These are phyloP conservation scores for Limnephilus lunatus DNA, from an alignment of 2,888 invertebrate genomes.

Conservation along the genomic window DNA sequence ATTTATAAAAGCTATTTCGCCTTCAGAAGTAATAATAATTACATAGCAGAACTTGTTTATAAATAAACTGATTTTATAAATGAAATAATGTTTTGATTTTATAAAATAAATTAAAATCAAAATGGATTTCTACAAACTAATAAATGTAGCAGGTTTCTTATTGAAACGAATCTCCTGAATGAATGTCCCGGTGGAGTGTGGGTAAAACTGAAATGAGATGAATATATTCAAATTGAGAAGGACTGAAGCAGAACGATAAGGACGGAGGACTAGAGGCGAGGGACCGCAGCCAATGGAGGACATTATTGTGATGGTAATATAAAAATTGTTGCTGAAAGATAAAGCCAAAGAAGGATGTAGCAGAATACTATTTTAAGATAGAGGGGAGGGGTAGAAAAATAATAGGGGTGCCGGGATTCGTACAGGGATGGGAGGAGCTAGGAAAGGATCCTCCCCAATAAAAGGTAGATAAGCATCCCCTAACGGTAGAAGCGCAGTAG, in stretches of 20 bases:
- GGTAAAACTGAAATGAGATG: neutral
- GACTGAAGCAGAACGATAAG: too few relatives aligned
- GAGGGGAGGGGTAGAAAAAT: neutral
- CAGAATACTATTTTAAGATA: neutral
- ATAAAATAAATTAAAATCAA: too few relatives aligned
- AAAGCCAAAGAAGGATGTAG: neutral
- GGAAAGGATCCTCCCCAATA: conserved; percentile 19
- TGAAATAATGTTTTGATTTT: too few relatives aligned
- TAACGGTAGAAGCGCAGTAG: neutral
- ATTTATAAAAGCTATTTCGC: too few relatives aligned
- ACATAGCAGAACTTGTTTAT: too few relatives aligned
- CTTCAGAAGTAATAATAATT: too few relatives aligned
- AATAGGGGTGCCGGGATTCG: neutral
- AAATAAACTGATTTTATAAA: too few relatives aligned
- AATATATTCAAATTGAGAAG: neutral
- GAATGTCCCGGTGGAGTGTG: neutral
- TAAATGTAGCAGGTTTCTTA: neutral
- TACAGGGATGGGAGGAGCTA: neutral
- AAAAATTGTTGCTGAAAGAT: neutral
- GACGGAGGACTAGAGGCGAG: too few relatives aligned
- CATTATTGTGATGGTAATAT: too few relatives aligned
- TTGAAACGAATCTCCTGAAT: neutral
- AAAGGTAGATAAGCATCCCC: conserved; percentile 31
- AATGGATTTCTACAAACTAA: too few relatives aligned
- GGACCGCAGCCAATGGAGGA: too few relatives aligned